Base-by-base conservation (phyloP, 1,140 invertebrate genomes). In the Zaprionus ornatus region DNA sequence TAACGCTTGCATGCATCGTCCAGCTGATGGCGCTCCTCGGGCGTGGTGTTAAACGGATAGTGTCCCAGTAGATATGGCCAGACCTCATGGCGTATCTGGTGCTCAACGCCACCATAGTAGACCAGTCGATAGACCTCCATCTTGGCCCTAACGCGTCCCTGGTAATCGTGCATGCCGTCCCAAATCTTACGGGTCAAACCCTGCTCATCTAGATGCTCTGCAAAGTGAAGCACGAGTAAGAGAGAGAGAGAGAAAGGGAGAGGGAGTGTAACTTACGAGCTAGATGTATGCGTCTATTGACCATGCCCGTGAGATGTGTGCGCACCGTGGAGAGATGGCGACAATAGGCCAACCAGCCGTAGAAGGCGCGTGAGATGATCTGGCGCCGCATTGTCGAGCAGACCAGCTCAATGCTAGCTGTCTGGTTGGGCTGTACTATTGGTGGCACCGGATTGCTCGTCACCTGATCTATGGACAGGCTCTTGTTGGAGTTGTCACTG, bases 291-390 rank as follows among this genome's bases (percentile, higher is more conserved):
- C 94, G 94, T 1, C 94, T 93, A 91, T 96, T 95, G 0, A 99
- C 97, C 17, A 99, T 93, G n/a, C 97, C 97, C 40, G 97, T 96
- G 29, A 99, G 94, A 93, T 99, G 98, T 0, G 96, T 98, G 50
- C 98, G 93, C 0, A 99, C 97, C 1, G 98, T 99, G 61, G 96
- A 96, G 77, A 99, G 93, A 91, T 99, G 98, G n/a, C 98, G 94
- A 92, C 97, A 98, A 91, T 99, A 98, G 12, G 98, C 97, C 45
- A 99, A 93, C 98, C 98, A 99, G 52, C 98, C 98, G 92, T 99
- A 99, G 93, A 99, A 99, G 32, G 98, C 98, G 74, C 98, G 94
- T 0, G 98, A 98, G 68, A 99, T 97, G 64, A 99, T 99, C 93
- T 99, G 98, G 50, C 96, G 95, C 73, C 96, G 96, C 98, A 99